phyloP scores from a whole-genome alignment of 2,113 vertebrate genomes.

The Fulica atra region DNA sequence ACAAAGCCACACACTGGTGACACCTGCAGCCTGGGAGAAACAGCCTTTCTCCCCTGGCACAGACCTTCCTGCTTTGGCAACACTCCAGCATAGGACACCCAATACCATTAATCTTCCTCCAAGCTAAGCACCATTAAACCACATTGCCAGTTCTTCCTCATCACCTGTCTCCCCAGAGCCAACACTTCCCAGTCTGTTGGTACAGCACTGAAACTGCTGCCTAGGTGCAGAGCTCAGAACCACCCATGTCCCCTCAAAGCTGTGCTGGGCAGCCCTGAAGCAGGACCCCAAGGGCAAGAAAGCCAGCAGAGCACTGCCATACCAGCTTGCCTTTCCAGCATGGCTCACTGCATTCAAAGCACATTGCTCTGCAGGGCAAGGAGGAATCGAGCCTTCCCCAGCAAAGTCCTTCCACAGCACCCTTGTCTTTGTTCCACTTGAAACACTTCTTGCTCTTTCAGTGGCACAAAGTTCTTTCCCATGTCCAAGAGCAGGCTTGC shows the following conservation, averaged over 20 bases:
- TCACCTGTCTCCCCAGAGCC: not conserved
- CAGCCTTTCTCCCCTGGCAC: not conserved
- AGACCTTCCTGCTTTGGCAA: not conserved
- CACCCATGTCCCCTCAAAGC: not conserved
- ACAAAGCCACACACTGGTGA: not conserved
- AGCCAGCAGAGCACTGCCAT: not conserved
- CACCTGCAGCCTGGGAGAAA: not conserved
- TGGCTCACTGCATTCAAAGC: not conserved
- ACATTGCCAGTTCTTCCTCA: not conserved
- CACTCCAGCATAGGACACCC: not conserved
- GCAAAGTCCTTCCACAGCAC: not conserved
- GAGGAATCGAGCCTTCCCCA: not conserved
- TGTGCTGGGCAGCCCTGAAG: not conserved
- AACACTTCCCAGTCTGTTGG: not conserved
- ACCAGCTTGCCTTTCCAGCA: not conserved
- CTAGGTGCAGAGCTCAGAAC: not conserved
- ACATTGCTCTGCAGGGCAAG: not conserved
- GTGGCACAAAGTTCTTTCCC: not conserved
- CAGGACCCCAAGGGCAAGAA: not conserved
- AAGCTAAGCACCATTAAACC: not conserved
- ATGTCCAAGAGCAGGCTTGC: not conserved
- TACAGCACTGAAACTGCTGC: not conserved
- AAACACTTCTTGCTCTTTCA: not conserved
- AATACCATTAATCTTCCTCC: not conserved
- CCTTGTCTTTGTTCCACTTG: not conserved